Evolutionary conservation across 2,888 invertebrate genomes (phyloP), one percentile per base, ranked within the genome.

Genomic region (Octonoba sinensis): DNA sequence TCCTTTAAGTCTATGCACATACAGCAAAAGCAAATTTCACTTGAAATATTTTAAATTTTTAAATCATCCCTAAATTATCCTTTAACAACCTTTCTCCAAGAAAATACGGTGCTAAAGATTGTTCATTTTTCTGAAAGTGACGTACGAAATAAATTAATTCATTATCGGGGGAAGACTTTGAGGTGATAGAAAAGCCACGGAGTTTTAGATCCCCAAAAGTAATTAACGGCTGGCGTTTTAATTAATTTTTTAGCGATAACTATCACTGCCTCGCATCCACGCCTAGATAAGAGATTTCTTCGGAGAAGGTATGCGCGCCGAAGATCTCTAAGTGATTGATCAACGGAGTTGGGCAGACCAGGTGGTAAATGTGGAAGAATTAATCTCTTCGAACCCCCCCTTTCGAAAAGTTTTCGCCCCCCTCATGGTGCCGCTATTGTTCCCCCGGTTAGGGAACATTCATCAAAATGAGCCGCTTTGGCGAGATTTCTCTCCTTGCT

Each of bases 161-260:
- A 81, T 81, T 81, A 81, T 81, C 73, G 79, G 62, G 72, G 27
- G 27, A 60, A 67, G 72, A 79, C 72, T 72, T 72, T 59, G 72
- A 72, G 78, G 73, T 67, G 79, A 81, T 73, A 69, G 79, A 73
- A 81, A 81, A 81, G 79, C 79, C 79, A 81, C 47, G 79, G 66
- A 73, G 73, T 81, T 73, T 69, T 60, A 69, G 59, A 72, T 57
- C 44, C 69, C 49, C 69, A 60, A 81, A 78, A 81, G 79, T 81
- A 81, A 81, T 81, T 81, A 81, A 81, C 79, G 64, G 69, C 51
- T 62, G 62, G 73, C 62, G 69, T 67, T 81, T 81, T 81, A 81
- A 81, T 81, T 81, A 81, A 81, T 81, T 81, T 79, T 81, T 81
- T 73, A 73, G 79, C 73, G 73, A 73, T 81, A 81, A 81, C 66